A percentile compares a stretch with the other conserved stretches of the same genome.
Conservation (phyloP, 2,888 invertebrate species). For the Busseola fusca region DNA sequence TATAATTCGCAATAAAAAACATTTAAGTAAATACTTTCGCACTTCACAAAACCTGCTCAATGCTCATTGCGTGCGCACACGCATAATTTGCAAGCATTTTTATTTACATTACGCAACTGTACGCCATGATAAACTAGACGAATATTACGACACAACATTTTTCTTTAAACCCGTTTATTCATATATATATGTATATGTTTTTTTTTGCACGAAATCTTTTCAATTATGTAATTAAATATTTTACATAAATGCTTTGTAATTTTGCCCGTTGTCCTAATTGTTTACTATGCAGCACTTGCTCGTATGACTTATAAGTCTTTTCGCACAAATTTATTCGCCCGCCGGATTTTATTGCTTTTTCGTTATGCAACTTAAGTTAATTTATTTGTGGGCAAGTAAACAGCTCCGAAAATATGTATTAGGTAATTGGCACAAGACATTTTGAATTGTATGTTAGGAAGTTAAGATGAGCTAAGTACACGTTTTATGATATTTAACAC, state of each 20-base stretch:
- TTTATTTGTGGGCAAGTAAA: too few relatives aligned
- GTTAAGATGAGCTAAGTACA: too few relatives aligned
- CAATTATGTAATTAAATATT: conserved; percentile 52
- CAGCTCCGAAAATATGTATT: too few relatives aligned
- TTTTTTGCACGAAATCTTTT: conserved; percentile 53
- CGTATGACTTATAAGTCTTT: not conserved
- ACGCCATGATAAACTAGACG: conserved; percentile 54
- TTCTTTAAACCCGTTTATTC: conserved; percentile 48
- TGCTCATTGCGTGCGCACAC: conserved; percentile 49
- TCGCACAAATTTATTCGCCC: too few relatives aligned
- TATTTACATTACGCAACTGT: conserved; percentile 50
- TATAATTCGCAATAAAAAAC: conserved; percentile 37
- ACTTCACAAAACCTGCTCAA: conserved; percentile 43
- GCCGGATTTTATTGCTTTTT: too few relatives aligned
- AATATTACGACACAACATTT: conserved; percentile 50
- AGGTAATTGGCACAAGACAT: too few relatives aligned
- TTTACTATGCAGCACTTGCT: conserved; percentile 18
- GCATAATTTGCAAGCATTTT: conserved; percentile 55
- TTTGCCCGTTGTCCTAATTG: conserved; percentile 38
- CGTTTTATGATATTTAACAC: too few relatives aligned
- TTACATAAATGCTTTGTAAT: conserved; percentile 43
- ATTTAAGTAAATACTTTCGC: conserved; percentile 35
- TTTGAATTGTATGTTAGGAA: too few relatives aligned
- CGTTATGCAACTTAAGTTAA: too few relatives aligned
- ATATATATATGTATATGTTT: not conserved